Conservation (phyloP, 1,140 invertebrate species). For the Homarus americanus region DNA sequence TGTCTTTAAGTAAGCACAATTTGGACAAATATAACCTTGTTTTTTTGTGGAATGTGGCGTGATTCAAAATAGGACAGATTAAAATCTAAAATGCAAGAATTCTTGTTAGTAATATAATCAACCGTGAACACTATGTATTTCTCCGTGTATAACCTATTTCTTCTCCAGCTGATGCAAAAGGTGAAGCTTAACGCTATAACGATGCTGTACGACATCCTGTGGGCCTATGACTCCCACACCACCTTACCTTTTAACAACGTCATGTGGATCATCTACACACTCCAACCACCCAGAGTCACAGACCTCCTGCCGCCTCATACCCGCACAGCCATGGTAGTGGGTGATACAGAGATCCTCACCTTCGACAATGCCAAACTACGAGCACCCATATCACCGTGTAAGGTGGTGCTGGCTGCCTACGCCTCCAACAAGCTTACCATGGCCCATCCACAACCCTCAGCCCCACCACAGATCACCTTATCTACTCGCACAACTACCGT, state of each 20-base stretch:
- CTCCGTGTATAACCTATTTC: neutral
- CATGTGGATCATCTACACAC: neutral
- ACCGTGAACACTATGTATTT: no score
- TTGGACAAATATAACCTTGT: no score
- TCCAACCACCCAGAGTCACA: neutral
- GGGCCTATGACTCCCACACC: neutral
- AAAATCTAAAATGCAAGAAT: no score
- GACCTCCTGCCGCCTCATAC: neutral
- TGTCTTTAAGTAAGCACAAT: no score
- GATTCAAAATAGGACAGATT: no score
- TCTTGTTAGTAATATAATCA: no score
- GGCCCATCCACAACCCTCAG: neutral
- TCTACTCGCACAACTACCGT: neutral
- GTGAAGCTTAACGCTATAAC: neutral
- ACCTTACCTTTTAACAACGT: neutral
- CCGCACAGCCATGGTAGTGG: neutral
- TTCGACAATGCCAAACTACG: neutral
- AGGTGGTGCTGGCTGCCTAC: neutral
- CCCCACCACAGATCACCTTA: neutral
- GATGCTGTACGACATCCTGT: neutral
- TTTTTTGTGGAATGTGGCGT: no score
- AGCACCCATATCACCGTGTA: neutral
- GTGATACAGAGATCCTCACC: neutral
- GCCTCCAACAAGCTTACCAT: neutral
- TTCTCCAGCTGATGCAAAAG: neutral